These are phyloP conservation scores for Catharus bicknelli DNA, from an alignment of 2,113 vertebrate genomes.

Conservation along the genomic window DNA sequence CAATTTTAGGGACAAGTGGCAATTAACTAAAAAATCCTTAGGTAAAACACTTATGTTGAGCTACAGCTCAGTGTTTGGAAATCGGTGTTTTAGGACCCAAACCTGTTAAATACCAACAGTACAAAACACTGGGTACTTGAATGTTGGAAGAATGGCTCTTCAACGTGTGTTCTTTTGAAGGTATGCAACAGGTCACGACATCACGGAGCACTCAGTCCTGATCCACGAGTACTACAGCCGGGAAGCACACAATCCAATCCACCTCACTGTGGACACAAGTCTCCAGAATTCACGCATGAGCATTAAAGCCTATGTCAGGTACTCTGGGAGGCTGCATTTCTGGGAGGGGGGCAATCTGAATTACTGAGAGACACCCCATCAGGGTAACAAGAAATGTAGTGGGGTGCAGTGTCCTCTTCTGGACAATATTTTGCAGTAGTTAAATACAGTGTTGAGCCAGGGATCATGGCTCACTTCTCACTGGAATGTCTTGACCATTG, in stretches of 20 bases:
- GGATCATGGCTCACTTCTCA: neutral
- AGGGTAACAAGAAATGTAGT: neutral
- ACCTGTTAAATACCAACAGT: neutral
- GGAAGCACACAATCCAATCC: constrained; percentile 93
- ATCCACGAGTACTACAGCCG: constrained; percentile 99
- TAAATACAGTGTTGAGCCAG: neutral
- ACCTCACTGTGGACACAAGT: constrained; percentile 92
- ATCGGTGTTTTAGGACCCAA: neutral
- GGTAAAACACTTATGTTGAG: neutral
- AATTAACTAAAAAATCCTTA: neutral
- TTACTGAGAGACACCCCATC: neutral
- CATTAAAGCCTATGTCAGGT: constrained; percentile 98
- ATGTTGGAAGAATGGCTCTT: neutral
- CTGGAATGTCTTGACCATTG: neutral
- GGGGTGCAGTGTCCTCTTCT: neutral
- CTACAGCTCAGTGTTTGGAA: neutral
- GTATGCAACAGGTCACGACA: constrained; percentile 97
- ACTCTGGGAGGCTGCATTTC: neutral
- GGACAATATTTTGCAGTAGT: neutral
- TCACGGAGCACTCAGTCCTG: constrained; percentile 96
- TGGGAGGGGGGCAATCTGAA: neutral
- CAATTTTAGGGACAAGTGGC: neutral
- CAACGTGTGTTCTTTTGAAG: constrained; percentile 58
- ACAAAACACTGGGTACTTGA: neutral
- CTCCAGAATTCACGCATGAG: constrained; percentile 95